phyloP scores from a whole-genome alignment of 1,140 invertebrate genomes.

The Drosophila hydei region DNA sequence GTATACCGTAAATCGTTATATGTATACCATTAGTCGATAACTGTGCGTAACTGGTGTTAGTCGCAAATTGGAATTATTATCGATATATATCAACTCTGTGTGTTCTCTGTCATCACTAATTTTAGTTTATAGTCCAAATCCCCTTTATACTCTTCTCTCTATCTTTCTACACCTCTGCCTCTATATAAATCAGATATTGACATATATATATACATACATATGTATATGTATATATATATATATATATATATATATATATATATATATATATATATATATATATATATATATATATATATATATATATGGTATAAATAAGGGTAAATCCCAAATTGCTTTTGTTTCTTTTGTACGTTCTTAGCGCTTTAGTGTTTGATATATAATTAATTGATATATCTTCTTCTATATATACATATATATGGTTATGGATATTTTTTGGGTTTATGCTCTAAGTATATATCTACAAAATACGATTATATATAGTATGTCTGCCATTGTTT shows the following conservation, averaged over 20 bases:
- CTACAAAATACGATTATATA: slow-evolving; percentile 26
- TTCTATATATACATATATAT: slow-evolving; percentile 34
- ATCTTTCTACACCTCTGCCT: slow-evolving; percentile 6
- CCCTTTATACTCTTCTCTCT: slow-evolving; percentile 11
- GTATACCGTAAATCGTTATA: slow-evolving; percentile 30
- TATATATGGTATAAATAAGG: slow-evolving; percentile 1
- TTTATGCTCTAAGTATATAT: slow-evolving; percentile 28
- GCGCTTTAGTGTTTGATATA: slow-evolving; percentile 49
- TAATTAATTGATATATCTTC: slow-evolving; percentile 35
- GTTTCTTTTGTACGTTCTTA: slow-evolving; percentile 46
- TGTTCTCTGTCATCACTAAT: slow-evolving; percentile 80
- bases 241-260: slow-evolving; percentile 1
- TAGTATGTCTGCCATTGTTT: slow-evolving; percentile 40
- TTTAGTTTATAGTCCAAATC: slow-evolving; percentile 45
- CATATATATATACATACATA: not conserved
- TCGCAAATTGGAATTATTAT: slow-evolving; percentile 66
- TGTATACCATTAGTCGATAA: slow-evolving; percentile 48
- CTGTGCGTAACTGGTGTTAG: slow-evolving; percentile 83
- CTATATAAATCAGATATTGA: not conserved
- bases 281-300: slow-evolving; percentile 13
- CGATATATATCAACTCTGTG: slow-evolving; percentile 48
- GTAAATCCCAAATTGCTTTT: slow-evolving; percentile 27
- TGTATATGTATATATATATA: not conserved
- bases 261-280: slow-evolving; percentile 4
- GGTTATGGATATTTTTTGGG: slow-evolving; percentile 53